These are phyloP conservation scores for Anthonomus grandis DNA, from an alignment of 1,140 invertebrate genomes.

Conservation along the genomic window DNA sequence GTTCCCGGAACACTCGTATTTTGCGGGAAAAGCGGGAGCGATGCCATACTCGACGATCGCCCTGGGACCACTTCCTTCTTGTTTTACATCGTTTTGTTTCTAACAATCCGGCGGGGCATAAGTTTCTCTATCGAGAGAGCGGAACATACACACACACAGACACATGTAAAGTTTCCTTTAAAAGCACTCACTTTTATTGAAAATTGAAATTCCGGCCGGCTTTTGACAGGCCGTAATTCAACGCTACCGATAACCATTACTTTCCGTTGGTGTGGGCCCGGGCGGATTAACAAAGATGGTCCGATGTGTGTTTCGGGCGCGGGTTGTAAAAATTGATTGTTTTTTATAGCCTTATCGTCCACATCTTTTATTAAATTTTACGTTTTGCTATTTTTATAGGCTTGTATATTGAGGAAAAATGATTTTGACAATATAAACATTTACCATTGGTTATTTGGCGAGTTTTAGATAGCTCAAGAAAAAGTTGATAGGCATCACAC, in stretches of 20 bases:
- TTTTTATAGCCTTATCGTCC: too few relatives aligned
- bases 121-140: slow-evolving; percentile 43
- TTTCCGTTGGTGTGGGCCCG: slow-evolving; percentile 1
- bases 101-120: slow-evolving; percentile 49
- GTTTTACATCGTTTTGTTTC: slow-evolving; percentile 53
- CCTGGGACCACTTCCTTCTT: slow-evolving; percentile 46
- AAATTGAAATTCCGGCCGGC: slow-evolving; percentile 47
- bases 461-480: too few relatives aligned
- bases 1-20: slow-evolving; percentile 49
- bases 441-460: too few relatives aligned
- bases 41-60: slow-evolving; percentile 36
- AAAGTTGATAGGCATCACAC: too few relatives aligned
- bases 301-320: too few relatives aligned
- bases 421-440: too few relatives aligned
- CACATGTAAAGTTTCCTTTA: slow-evolving; percentile 33
- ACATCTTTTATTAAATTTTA: too few relatives aligned
- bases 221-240: slow-evolving; percentile 46
- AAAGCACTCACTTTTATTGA: slow-evolving; percentile 46
- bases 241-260: slow-evolving; percentile 46
- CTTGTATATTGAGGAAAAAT: too few relatives aligned
- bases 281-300: slow-evolving; percentile 12
- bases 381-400: too few relatives aligned
- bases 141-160: slow-evolving; percentile 4
- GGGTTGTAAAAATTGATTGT: too few relatives aligned
- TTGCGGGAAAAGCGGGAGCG: slow-evolving; percentile 33